Evolutionary conservation across 2,888 invertebrate genomes (phyloP).

Genomic region (Epirrhoe tristata): DNA sequence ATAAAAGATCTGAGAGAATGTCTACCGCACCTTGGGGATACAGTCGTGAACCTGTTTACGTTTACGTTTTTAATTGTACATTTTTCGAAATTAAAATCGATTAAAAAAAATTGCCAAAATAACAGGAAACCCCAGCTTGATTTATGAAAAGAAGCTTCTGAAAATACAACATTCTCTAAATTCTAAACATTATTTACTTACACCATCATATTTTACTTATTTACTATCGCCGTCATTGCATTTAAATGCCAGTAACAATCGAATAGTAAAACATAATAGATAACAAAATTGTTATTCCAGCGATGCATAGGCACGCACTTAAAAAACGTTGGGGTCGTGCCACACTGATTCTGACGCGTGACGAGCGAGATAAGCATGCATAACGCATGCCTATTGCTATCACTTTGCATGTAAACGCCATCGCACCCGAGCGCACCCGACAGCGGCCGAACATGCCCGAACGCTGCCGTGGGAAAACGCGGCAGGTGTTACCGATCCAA

Average conservation of each 20-base stretch:
- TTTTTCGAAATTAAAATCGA: background rate
- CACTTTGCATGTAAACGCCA: constrained; percentile 59
- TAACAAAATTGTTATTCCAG: constrained; percentile 45
- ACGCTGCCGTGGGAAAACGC: constrained; percentile 79
- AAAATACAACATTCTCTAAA: background rate
- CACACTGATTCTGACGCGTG: constrained; percentile 67
- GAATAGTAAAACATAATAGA: constrained; percentile 38
- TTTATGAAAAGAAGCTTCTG: background rate
- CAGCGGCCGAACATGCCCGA: constrained; percentile 70
- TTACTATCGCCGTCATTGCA: constrained; percentile 27
- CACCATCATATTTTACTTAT: background rate
- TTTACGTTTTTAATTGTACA: too few relatives aligned
- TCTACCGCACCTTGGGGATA: too few relatives aligned
- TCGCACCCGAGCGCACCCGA: constrained; percentile 64
- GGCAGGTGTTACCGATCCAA: constrained; percentile 83
- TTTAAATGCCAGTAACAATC: constrained; percentile 36
- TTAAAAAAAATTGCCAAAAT: too few relatives aligned
- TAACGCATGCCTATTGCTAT: constrained; percentile 48
- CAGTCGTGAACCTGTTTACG: too few relatives aligned
- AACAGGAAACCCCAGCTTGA: too few relatives aligned
- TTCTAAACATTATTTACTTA: background rate
- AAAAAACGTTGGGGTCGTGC: constrained; percentile 59
- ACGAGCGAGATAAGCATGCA: constrained; percentile 55
- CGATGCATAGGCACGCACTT: constrained; percentile 53
- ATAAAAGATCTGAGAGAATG: too few relatives aligned